Conservation (phyloP, 2,888 invertebrate genomes). For the Himalopsyche japonica region DNA sequence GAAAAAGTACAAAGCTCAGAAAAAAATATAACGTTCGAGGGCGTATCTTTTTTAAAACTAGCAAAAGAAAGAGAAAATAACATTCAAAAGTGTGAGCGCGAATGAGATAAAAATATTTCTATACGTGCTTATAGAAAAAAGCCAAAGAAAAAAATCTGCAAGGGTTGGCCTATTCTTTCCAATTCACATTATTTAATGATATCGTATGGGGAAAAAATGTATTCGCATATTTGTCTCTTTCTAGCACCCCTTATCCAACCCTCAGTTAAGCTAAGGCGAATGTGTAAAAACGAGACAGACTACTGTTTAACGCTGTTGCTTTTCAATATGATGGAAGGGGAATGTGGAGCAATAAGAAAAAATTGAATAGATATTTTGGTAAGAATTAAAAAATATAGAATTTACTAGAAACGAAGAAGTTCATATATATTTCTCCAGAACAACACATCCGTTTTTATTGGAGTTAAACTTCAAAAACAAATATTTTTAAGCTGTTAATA, state of each 20-base stretch:
- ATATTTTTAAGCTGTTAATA: too few species aligned
- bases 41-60: conserved; percentile 18
- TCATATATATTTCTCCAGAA: too few species aligned
- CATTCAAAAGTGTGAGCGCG: neutral
- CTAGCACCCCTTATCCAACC: conserved; percentile 16
- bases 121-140: conserved; percentile 30
- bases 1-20: neutral
- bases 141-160: conserved; percentile 37
- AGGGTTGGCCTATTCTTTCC: conserved; percentile 32
- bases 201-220: conserved; percentile 14
- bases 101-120: conserved; percentile 15
- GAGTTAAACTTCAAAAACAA: too few species aligned
- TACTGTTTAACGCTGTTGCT: neutral
- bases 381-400: too few species aligned
- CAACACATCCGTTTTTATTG: too few species aligned
- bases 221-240: conserved; percentile 11
- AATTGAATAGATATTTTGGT: neutral
- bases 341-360: neutral
- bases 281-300: conserved; percentile 20
- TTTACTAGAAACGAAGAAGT: too few species aligned
- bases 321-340: neutral
- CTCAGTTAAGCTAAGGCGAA: conserved; percentile 14
- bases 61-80: conserved; percentile 7
- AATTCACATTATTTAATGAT: conserved; percentile 22
- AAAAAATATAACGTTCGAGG: conserved; percentile 12